Base-by-base conservation (phyloP, 64 coral and sea anemone genomes). In the Actinia equina region DNA sequence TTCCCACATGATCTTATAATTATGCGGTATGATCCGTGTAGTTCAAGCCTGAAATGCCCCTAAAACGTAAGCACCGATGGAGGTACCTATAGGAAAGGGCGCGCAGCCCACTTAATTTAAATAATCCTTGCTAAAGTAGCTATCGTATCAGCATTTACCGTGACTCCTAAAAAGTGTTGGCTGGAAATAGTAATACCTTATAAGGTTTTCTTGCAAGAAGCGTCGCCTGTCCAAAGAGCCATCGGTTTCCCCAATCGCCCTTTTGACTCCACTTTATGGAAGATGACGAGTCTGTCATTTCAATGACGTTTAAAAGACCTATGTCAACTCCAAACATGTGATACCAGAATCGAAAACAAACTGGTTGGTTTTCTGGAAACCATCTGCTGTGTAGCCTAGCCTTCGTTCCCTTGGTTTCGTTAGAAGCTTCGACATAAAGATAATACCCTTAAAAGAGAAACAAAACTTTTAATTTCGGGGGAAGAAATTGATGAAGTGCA, bases 281-380 rank as follows among this genome's bases (percentile, higher is more conserved):
- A 41, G 81, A 60, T 71, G 88, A 54, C 30, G 53, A 52, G 17
- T 84, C 51, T 52, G 49, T 89, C 49, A 67, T 82, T 16, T 71
- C 25, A 53, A 71, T 54, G 1, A 89, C 54, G 70, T 74, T 89
- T 13, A 89, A 42, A 12, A 27, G 18, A 16, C 88, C 88, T 55
- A 84, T 84, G 17, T 84, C 80, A 71, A 15, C 52, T 9, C 88
- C 88, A 84, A 83, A 89, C 88, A 89, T 89, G 63, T 89, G 88
- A 84, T 89, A 89, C 88, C 88, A 89, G 17, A 89, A 84, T 22
- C 76, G 88, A 52, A 89, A 62, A 30, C 88, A 89, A 30, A 83
- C 22, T 30, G 53, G 25, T 84, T 22, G 81, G 26, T 84, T 76
- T 41, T 13, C 42, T 46, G 83, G 25, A 22, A 89, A 54, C 88